These are phyloP conservation scores for Diachrysia chrysitis DNA, from an alignment of 2,888 invertebrate species.

Conservation along the genomic window DNA sequence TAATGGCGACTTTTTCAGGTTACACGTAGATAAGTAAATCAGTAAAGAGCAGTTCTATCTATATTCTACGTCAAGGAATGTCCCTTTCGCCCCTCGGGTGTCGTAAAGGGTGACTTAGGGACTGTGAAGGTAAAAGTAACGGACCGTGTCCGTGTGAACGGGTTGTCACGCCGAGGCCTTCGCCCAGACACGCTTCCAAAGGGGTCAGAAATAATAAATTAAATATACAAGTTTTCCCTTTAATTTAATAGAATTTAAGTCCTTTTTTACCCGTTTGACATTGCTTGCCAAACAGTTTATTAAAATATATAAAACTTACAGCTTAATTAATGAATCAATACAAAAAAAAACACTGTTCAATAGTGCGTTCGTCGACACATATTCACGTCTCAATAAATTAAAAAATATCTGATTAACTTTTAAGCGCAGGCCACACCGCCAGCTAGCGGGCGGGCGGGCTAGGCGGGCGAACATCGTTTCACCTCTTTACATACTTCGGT, in stretches of 20 bases:
- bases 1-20: not conserved
- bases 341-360: too few species aligned
- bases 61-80: not conserved
- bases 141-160: not conserved
- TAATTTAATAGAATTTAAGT: not conserved
- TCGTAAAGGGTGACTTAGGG: constrained; percentile 1
- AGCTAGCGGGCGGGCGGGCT: too few species aligned
- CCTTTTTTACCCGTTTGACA: too few species aligned
- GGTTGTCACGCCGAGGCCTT: not conserved
- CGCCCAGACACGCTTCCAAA: not conserved
- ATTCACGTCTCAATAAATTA: too few species aligned
- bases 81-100: not conserved
- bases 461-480: too few species aligned
- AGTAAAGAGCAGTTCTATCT: not conserved
- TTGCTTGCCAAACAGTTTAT: too few species aligned
- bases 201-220: constrained; percentile 3
- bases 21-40: not conserved
- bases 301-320: too few species aligned
- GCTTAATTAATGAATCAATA: too few species aligned
- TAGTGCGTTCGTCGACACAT: too few species aligned
- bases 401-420: too few species aligned
- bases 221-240: not conserved
- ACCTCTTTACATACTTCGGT: too few species aligned
- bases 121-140: constrained; percentile 3
- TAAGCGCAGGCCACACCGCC: too few species aligned